Evolutionary conservation across 2,888 invertebrate species (phyloP), one percentile per base, ranked within the genome.

Genomic region (Barypeithes pellucidus): DNA sequence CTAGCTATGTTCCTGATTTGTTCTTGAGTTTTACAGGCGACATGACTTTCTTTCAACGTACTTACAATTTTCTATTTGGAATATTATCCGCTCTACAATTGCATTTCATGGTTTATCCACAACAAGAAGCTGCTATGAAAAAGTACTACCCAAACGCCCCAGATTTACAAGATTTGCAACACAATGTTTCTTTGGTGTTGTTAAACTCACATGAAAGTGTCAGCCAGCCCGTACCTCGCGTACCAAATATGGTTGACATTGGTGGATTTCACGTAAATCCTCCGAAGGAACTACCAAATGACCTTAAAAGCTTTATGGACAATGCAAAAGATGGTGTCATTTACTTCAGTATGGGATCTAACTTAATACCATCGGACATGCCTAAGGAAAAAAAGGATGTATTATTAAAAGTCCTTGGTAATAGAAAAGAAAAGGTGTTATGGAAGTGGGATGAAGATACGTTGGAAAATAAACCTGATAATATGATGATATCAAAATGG

Each of bases 391-490:
- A 88, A 75, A 84, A 87, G 22, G 82, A 87, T 16, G 88, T 86
- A 0, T 87, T 93, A 33, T 82, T 90, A 8, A 88, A 89, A 69
- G 89, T 88, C 1, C 89, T 93, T 63, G 85, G 88, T 0, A 87
- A 86, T 74, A 79, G 92, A 0, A 90, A 91, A 74, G 90, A 91
- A 75, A 89, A 88, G 7, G 88, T 93, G 0, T 80, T 93, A 22
- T 92, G 91, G 92, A 93, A 93, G 85, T 93, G 91, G 90, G 91
- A 92, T 78, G 88, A 88, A 0, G 87, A 89, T 24, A 68, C 72
- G 18, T 72, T 82, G 20, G 79, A 80, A n/a, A 77, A 79, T 50
- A 76, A 79, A 39, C 85, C 86, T 1, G 75, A 79, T 9, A 88
- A 88, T 77, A 82, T 90, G 0, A 83, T 82, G 76, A 79, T 86